Conservation (phyloP, 2,888 invertebrate genomes). For the Esperia sulphurella region DNA sequence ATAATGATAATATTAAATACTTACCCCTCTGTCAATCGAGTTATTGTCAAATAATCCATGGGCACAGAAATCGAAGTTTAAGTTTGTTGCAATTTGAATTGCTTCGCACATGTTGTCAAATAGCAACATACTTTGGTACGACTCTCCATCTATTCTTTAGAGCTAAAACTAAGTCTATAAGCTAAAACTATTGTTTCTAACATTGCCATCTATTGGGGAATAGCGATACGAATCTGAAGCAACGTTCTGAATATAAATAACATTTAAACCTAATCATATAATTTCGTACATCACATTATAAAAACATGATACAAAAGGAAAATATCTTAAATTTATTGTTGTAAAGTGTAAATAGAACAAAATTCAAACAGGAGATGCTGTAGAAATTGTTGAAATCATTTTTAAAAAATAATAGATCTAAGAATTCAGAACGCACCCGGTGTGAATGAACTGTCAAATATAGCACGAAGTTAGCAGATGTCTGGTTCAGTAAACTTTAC, state of each 20-base stretch:
- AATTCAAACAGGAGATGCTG: background rate
- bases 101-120: too few species aligned
- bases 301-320: too few species aligned
- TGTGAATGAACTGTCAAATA: slow-evolving; percentile 73
- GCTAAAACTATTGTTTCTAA: background rate
- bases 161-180: background rate
- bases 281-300: too few species aligned
- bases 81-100: too few species aligned
- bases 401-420: too few species aligned
- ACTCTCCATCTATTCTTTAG: background rate
- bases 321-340: too few species aligned
- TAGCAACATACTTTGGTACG: background rate
- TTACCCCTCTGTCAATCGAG: too few species aligned
- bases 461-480: slow-evolving; percentile 63
- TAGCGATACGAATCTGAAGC: background rate
- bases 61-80: too few species aligned
- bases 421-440: slow-evolving; percentile 33
- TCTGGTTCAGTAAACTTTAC: slow-evolving; percentile 37
- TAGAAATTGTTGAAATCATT: background rate
- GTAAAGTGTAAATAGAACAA: background rate
- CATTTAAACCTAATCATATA: too few species aligned
- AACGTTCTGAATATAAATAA: too few species aligned
- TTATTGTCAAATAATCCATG: too few species aligned
- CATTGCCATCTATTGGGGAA: background rate
- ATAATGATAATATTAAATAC: too few species aligned